A percentile compares a stretch with the other conserved stretches of the same genome.
Evolutionary conservation across 35 echinoderm and acorn worm species (phyloP).

Genomic region (Amphiura filiformis): DNA sequence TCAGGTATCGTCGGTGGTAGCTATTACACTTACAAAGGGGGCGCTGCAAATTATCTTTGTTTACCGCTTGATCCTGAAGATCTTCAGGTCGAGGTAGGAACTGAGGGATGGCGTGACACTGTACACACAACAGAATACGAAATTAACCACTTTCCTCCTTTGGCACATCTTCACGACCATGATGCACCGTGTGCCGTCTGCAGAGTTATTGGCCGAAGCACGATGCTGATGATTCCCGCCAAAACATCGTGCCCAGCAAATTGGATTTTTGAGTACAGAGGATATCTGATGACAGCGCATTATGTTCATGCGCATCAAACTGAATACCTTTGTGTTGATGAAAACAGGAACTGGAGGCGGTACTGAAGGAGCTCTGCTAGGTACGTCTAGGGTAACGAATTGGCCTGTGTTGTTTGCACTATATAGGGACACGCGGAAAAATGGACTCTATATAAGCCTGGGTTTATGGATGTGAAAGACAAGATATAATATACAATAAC

Average conservation of each 20-base stretch:
- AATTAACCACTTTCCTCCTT: conserved; percentile 5
- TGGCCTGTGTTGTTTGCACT: conserved; percentile 12
- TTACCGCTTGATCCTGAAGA: conserved; percentile 37
- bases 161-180: conserved; percentile 21
- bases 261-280: conserved; percentile 44
- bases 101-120: neutral
- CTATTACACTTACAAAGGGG: neutral
- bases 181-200: conserved; percentile 41
- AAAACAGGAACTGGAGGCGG: neutral
- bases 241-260: conserved; percentile 23
- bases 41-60: conserved; percentile 24
- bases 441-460: no score
- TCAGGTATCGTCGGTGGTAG: no score
- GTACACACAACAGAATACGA: conserved; percentile 23
- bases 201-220: neutral
- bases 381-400: neutral
- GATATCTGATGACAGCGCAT: conserved; percentile 27
- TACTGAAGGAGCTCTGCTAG: conserved; percentile 1
- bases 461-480: no score
- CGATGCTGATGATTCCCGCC: conserved; percentile 30
- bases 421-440: no score
- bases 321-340: conserved; percentile 36
- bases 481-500: no score
- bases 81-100: neutral
- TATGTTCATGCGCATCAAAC: neutral